A percentile compares a stretch with the other conserved stretches of the same genome.
Evolutionary conservation across 1,140 invertebrate genomes (phyloP).

Genomic region (Rhynchophorus ferrugineus): DNA sequence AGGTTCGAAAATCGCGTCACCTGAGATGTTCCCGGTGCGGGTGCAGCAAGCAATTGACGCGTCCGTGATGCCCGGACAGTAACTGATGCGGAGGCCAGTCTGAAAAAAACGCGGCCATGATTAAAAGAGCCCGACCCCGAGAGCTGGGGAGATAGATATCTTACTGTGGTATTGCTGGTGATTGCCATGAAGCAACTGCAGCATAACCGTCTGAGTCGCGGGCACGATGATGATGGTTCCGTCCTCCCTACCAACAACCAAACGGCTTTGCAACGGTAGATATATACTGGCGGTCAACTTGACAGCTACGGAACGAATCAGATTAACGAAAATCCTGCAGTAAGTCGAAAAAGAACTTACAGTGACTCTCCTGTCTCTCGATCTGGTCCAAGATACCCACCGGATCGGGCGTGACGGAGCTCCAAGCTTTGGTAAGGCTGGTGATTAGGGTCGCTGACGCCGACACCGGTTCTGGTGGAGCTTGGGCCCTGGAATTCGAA

Average conservation of each 20-base stretch:
- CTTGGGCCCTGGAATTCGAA: constrained; percentile 6
- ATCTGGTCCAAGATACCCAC: constrained; percentile 87
- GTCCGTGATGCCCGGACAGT: constrained; percentile 82
- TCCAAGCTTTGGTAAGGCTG: constrained; percentile 79
- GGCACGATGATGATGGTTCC: constrained; percentile 96
- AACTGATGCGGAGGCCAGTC: constrained; percentile 88
- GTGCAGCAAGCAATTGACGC: constrained; percentile 92
- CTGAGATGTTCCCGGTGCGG: constrained; percentile 76
- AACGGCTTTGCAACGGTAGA: constrained; percentile 81
- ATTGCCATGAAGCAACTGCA: constrained; percentile 84
- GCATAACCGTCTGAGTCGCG: constrained; percentile 90
- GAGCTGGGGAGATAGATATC: constrained; percentile 6
- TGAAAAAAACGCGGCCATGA: constrained; percentile 36
- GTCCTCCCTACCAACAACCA: constrained; percentile 92
- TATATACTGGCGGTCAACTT: constrained; percentile 89
- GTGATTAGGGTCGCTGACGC: constrained; percentile 67
- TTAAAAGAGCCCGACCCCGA: background rate
- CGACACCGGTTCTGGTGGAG: constrained; percentile 35
- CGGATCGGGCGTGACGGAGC: constrained; percentile 74
- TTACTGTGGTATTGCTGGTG: constrained; percentile 81
- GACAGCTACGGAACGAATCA: constrained; percentile 40
- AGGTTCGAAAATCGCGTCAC: too few relatives aligned
- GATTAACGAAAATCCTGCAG: background rate
- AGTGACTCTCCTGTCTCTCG: constrained; percentile 44
- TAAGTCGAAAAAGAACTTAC: constrained; percentile 18